Evolutionary conservation across 2,888 invertebrate genomes (phyloP).

Genomic region (Deroplatys truncata): DNA sequence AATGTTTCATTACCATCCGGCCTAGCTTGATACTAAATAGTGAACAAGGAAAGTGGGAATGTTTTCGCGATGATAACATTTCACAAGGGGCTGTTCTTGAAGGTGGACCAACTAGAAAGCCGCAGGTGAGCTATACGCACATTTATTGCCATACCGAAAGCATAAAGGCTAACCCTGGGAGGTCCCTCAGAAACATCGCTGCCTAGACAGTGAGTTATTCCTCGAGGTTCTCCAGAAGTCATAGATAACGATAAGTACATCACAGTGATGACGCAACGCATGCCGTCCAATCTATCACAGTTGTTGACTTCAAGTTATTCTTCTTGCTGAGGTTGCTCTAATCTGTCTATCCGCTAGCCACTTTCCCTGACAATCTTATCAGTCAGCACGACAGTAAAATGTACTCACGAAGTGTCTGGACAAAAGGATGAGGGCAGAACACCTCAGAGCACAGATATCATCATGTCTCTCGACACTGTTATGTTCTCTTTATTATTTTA

Average conservation of each 20-base stretch:
- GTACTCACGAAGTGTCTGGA: background rate
- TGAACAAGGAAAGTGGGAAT: background rate
- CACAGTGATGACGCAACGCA: background rate
- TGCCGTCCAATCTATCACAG: background rate
- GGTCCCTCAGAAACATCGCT: background rate
- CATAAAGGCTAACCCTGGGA: background rate
- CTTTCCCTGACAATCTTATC: background rate
- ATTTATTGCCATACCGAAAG: background rate
- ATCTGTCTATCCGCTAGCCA: background rate
- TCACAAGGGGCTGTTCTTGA: background rate
- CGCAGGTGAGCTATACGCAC: background rate
- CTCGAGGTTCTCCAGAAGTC: background rate
- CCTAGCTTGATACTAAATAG: background rate
- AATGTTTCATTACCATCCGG: background rate
- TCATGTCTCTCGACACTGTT: background rate
- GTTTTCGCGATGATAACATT: background rate
- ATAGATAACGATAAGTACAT: background rate
- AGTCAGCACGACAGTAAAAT: background rate
- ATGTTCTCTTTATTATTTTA: background rate
- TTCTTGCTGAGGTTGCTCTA: background rate
- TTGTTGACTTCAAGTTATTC: background rate
- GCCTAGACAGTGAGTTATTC: background rate
- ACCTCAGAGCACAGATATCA: background rate
- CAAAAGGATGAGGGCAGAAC: background rate
- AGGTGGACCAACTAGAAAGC: background rate